Evolutionary conservation across 2,888 invertebrate species (phyloP).

Genomic region (Aelia acuminata): DNA sequence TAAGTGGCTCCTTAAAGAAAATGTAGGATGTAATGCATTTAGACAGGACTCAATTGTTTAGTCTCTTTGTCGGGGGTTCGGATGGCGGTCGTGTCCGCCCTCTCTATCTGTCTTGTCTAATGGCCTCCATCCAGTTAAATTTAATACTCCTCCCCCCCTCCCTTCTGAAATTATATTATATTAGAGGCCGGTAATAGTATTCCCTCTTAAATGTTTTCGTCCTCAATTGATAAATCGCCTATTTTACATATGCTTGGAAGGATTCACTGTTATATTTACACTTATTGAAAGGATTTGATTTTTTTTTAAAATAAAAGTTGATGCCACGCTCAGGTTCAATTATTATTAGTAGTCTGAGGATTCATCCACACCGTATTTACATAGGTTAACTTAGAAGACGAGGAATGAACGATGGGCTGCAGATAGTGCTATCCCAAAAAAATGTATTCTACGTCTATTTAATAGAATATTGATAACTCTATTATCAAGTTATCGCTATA

Average conservation of each 20-base stretch:
- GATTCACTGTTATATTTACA: too few species aligned
- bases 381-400: too few species aligned
- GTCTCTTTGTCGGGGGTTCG: neutral
- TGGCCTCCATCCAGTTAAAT: neutral
- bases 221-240: neutral
- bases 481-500: too few species aligned
- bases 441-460: too few species aligned
- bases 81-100: neutral
- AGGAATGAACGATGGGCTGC: too few species aligned
- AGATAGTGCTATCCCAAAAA: too few species aligned
- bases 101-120: slow-evolving; percentile 5
- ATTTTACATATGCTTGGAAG: neutral
- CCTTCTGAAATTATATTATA: neutral
- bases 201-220: neutral
- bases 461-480: too few species aligned
- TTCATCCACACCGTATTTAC: too few species aligned
- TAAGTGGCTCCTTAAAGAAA: neutral
- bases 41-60: neutral
- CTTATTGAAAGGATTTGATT: too few species aligned
- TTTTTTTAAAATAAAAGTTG: too few species aligned
- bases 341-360: too few species aligned
- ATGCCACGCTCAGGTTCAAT: too few species aligned
- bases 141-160: neutral
- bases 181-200: neutral
- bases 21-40: neutral